These are phyloP conservation scores for Daboia siamensis DNA, from an alignment of 2,113 vertebrate species.

Conservation along the genomic window DNA sequence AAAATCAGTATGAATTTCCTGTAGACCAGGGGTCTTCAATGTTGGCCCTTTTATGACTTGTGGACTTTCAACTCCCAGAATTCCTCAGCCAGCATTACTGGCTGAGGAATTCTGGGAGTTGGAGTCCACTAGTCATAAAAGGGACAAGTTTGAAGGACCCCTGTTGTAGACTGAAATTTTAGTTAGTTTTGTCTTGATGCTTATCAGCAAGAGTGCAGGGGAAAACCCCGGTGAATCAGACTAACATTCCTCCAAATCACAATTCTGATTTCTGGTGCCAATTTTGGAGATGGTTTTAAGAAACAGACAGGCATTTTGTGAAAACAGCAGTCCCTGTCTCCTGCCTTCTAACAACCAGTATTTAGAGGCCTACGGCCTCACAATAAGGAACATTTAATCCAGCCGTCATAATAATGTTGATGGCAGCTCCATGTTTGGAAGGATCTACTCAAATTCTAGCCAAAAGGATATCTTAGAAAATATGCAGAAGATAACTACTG, in stretches of 20 bases:
- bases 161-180: not conserved
- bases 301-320: not conserved
- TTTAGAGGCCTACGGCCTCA: not conserved
- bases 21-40: not conserved
- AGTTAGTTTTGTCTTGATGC: not conserved
- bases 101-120: no score
- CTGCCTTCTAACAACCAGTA: not conserved
- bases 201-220: not conserved
- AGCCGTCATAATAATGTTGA: not conserved
- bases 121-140: no score
- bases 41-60: no score
- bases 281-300: not conserved
- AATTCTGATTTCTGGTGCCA: no score
- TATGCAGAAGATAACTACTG: not conserved
- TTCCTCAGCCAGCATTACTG: no score
- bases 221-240: not conserved
- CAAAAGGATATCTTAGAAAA: not conserved
- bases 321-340: not conserved
- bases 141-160: no score
- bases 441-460: not conserved
- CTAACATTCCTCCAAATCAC: not conserved
- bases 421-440: not conserved
- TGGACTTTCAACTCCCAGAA: no score
- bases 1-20: not conserved
- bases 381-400: not conserved